These are phyloP conservation scores for Opisthocomus hoazin DNA, from an alignment of 2,113 vertebrate species.

Conservation along the genomic window DNA sequence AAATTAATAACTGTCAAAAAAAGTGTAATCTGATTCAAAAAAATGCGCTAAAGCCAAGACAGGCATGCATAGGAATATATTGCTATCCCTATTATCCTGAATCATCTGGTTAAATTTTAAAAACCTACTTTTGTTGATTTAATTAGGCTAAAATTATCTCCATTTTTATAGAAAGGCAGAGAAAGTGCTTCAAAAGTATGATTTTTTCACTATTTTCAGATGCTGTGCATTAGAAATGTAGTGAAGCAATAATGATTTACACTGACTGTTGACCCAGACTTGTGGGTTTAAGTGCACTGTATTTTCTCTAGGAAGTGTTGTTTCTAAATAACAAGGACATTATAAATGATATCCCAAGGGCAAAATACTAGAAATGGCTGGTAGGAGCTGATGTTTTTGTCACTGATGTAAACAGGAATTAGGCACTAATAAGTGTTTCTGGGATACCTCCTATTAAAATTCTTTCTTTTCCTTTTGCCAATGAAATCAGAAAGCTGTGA, in stretches of 20 bases:
- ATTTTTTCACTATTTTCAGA: background rate
- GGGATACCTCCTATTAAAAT: background rate
- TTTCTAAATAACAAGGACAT: constrained; percentile 49
- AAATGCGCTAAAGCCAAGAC: background rate
- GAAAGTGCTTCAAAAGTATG: background rate
- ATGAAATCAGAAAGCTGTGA: background rate
- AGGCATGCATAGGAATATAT: background rate
- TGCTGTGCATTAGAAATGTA: background rate
- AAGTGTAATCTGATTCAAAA: background rate
- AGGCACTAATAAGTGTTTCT: constrained; percentile 17
- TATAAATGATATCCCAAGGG: constrained; percentile 51
- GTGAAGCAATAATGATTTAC: constrained; percentile 21
- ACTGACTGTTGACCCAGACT: constrained; percentile 31
- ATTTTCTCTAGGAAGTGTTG: constrained; percentile 29
- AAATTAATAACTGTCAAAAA: constrained; percentile 24
- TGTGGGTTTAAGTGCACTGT: constrained; percentile 28
- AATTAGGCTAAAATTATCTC: background rate
- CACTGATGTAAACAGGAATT: constrained; percentile 42
- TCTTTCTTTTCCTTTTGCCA: background rate
- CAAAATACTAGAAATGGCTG: constrained; percentile 30
- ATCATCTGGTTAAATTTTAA: background rate
- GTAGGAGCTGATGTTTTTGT: constrained; percentile 15
- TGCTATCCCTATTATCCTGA: background rate
- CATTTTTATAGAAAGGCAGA: background rate
- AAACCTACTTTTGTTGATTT: background rate